Percentiles rank a stretch among this genome's conserved stretches.
phyloP scores from a whole-genome alignment of 1,140 invertebrate genomes.

The Psilanteris sp. region DNA sequence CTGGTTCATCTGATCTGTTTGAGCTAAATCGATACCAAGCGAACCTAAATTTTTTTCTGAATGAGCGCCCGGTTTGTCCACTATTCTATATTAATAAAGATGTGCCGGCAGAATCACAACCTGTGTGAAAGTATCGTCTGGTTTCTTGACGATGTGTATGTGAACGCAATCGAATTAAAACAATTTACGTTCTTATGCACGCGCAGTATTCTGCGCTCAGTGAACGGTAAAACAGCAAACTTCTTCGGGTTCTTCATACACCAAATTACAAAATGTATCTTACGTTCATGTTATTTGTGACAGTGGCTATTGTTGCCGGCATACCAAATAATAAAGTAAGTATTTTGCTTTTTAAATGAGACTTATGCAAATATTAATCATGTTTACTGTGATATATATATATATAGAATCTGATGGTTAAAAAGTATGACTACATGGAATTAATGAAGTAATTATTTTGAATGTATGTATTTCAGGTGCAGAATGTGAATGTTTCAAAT shows the following conservation, averaged over 20 bases:
- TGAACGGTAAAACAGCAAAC: constrained; percentile 53
- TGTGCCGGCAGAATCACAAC: constrained; percentile 68
- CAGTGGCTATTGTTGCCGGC: constrained; percentile 5
- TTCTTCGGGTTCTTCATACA: constrained; percentile 21
- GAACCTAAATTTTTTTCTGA: constrained; percentile 76
- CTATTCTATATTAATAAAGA: constrained; percentile 78
- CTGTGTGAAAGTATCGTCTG: constrained; percentile 77
- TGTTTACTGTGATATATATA: no score
- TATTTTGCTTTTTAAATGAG: not conserved
- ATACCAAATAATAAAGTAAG: constrained; percentile 12
- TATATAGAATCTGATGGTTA: no score
- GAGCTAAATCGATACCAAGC: constrained; percentile 67
- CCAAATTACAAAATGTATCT: constrained; percentile 29
- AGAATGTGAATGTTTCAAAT: not conserved
- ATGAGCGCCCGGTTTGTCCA: constrained; percentile 69
- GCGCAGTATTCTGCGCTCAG: constrained; percentile 54
- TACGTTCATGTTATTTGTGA: constrained; percentile 11
- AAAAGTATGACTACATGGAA: no score
- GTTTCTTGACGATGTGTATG: constrained; percentile 49
- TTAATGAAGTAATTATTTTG: no score
- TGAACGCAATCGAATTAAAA: constrained; percentile 60
- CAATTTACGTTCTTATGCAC: constrained; percentile 58
- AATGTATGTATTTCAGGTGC: constrained; percentile 14
- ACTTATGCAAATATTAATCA: no score
- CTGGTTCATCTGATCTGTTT: constrained; percentile 18